Percentiles rank a stretch among this genome's conserved stretches.
These are phyloP conservation scores for Sterrhoptilus dennistouni DNA, from an alignment of 2,113 vertebrate genomes.

Conservation along the genomic window DNA sequence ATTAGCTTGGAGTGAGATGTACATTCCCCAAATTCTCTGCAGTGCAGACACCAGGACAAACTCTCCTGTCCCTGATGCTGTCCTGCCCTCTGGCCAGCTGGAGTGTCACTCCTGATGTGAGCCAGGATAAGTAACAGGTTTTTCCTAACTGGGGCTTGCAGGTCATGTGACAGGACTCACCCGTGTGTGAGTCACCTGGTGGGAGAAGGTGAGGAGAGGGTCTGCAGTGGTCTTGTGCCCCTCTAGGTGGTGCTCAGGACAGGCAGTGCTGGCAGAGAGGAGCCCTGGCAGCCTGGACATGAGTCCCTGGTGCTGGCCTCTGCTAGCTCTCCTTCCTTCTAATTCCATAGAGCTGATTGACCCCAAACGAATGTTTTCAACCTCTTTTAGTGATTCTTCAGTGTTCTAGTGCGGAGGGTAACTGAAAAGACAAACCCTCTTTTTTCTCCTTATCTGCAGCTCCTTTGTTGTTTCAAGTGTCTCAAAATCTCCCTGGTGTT, in stretches of 20 bases:
- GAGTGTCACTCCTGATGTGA: not conserved
- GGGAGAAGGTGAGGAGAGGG: not conserved
- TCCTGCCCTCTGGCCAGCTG: not conserved
- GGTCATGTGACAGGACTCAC: not conserved
- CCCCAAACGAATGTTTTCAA: not conserved
- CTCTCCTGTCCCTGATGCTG: rapidly evolving
- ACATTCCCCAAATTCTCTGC: rapidly evolving
- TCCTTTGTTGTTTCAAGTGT: not conserved
- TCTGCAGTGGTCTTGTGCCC: not conserved
- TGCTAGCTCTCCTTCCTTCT: not conserved
- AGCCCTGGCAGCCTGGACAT: not conserved
- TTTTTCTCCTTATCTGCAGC: not conserved
- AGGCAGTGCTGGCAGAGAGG: too few species aligned
- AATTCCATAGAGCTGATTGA: not conserved
- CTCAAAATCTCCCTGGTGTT: not conserved
- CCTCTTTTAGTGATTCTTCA: not conserved
- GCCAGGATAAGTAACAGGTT: not conserved
- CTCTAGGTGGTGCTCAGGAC: not conserved
- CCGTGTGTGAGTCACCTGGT: not conserved
- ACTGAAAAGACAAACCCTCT: not conserved
- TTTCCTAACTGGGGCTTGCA: not conserved
- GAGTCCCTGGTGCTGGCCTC: not conserved
- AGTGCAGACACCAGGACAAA: not conserved
- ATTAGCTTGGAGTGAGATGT: too few species aligned
- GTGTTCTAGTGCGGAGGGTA: not conserved